phyloP scores from a whole-genome alignment of 2,888 invertebrate genomes.

The Cylloceria caligata region DNA sequence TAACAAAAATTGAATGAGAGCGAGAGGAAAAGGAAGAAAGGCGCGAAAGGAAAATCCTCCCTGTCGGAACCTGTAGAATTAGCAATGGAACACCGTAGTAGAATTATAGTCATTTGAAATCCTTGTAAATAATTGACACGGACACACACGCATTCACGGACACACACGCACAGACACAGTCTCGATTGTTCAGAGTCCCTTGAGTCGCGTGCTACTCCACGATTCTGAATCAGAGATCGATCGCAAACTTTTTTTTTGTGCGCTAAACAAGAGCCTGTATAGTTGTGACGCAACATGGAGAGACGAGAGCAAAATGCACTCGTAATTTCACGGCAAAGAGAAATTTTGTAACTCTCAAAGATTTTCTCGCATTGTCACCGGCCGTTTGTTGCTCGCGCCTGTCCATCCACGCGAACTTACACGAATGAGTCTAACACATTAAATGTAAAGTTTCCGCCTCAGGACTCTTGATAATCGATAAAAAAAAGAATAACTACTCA shows the following conservation, averaged over 20 bases:
- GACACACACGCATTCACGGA: not conserved
- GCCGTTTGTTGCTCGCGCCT: conserved; percentile 22
- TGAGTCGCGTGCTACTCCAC: conserved; percentile 24
- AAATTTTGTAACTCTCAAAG: conserved; percentile 22
- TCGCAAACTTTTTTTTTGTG: conserved; percentile 81
- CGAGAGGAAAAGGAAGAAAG: conserved; percentile 20
- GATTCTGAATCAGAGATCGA: conserved; percentile 71
- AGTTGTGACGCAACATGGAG: conserved; percentile 63
- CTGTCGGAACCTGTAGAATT: conserved; percentile 57
- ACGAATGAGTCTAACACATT: too few relatives aligned
- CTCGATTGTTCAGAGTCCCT: conserved; percentile 49
- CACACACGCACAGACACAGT: not conserved
- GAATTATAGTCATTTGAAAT: conserved; percentile 33
- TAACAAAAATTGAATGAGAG: conserved; percentile 55
- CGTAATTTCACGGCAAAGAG: conserved; percentile 20
- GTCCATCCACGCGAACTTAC: not conserved
- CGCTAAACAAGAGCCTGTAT: conserved; percentile 82
- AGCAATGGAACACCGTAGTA: conserved; percentile 51
- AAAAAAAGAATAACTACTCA: conserved; percentile 38
- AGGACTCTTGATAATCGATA: conserved; percentile 58
- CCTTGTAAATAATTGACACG: conserved; percentile 60
- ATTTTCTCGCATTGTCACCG: conserved; percentile 33
- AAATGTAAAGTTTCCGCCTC: conserved; percentile 60
- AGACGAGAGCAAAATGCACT: conserved; percentile 66
- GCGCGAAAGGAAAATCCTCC: conserved; percentile 57